Base-by-base conservation (phyloP, 2,888 invertebrate species). In the Andrena trimmerana region DNA sequence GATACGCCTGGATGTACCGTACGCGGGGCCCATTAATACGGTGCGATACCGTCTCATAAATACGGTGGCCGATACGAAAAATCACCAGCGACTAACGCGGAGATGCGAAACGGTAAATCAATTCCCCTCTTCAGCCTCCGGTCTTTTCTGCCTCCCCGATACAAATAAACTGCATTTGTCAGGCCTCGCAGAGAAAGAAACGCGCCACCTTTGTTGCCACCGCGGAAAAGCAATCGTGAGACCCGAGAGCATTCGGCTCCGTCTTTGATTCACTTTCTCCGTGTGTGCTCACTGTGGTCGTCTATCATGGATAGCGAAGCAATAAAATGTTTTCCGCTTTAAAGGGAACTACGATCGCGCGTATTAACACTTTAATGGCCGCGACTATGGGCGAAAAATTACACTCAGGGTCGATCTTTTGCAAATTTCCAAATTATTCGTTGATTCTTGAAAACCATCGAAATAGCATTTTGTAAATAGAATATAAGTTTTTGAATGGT, bases 1-100 rank as follows among this genome's bases (percentile, higher is more conserved):
- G 88, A 88, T 86, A 82, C 54, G 70, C n/a, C 48, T 42, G 70
- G 77, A 73, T 73, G 74, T 81, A 82, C 75, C 68, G 73, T 77
- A 78, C 77, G 60, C 48, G 36, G 57, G 52, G 77, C 54, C 80
- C 88, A 86, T 88, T 86, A 88, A 88, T 86, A 86, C 69, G 70
- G 78, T 73, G 75, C 77, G 73, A 72, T 81, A 83, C 76, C 80
- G 73, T 78, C 84, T 81, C 84, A 81, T 88, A 86, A 88, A 88
- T 86, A 88, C 79, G 62, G 60, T 66, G 60, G 70, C 81, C 71
- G 80, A 78, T 87, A 79, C 87, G 87, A 87, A 85, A 87, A 87
- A 87, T 87, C 71, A 59, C 73, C 52, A 69, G 59, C 75, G 70
- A 50, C 83, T 69, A 69, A 78, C 57, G 62, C 65, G 24, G 60